Percentiles rank a stretch among this genome's conserved stretches.
Evolutionary conservation across 2,797 vertebrate genomes (phyloP).

Genomic region (Myripristis jacobus): DNA sequence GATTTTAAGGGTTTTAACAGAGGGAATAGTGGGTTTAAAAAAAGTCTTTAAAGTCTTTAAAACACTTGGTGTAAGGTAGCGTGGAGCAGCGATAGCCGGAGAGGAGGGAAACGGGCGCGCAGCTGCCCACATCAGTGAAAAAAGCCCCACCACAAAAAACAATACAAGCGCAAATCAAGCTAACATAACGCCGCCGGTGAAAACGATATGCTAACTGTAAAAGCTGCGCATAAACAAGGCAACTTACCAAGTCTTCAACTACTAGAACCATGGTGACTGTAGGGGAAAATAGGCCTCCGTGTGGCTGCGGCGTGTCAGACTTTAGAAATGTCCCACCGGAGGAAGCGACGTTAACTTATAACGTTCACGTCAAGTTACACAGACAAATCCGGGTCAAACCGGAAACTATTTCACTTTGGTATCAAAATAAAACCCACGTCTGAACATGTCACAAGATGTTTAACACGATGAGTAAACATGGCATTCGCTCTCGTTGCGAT

Average conservation of each 20-base stretch:
- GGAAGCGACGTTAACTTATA: neutral
- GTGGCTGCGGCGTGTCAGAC: no score
- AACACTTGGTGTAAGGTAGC: no score
- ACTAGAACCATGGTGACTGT: conserved; percentile 27
- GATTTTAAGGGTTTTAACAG: no score
- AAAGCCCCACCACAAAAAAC: neutral
- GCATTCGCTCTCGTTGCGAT: no score
- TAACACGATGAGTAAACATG: no score
- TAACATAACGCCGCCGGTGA: no score
- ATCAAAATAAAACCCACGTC: neutral
- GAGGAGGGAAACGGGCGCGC: neutral
- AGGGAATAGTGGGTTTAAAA: no score
- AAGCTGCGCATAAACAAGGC: accelerated
- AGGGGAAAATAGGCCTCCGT: neutral
- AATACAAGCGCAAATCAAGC: no score
- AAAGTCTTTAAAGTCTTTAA: no score
- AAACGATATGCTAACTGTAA: accelerated
- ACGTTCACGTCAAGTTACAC: neutral
- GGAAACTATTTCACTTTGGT: neutral
- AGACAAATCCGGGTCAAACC: neutral
- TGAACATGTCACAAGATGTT: no score
- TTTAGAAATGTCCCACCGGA: no score
- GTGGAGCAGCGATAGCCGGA: neutral
- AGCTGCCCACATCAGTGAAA: neutral
- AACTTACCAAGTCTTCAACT: conserved; percentile 54